These are phyloP conservation scores for Cryptomyrus ogoouensis DNA, from an alignment of 2,113 vertebrate genomes.

Conservation along the genomic window DNA sequence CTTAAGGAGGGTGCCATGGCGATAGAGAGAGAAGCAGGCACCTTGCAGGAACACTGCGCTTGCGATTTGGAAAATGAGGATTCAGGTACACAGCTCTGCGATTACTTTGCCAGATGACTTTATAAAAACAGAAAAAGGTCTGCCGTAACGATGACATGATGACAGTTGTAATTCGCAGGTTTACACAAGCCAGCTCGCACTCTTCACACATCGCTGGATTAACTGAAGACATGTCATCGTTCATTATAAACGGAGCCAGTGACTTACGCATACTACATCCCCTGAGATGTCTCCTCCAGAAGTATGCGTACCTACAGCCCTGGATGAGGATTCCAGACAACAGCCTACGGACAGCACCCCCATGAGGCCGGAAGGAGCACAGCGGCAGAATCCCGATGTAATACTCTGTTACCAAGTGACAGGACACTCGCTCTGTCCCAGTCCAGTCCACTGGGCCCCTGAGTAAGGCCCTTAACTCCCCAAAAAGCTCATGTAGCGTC, in stretches of 20 bases:
- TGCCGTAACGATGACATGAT: not conserved
- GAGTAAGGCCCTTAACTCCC: not conserved
- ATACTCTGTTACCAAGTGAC: not conserved
- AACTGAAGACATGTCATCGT: constrained; percentile 30
- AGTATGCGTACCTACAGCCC: not conserved
- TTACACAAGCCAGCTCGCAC: not conserved
- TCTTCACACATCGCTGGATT: not conserved
- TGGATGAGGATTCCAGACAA: not conserved
- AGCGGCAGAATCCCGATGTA: not conserved
- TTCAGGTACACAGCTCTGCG: not conserved
- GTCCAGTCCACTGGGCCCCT: not conserved
- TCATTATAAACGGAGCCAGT: constrained; percentile 11
- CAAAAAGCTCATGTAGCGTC: not conserved
- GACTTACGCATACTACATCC: not conserved
- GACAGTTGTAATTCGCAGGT: not conserved
- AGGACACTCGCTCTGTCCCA: not conserved
- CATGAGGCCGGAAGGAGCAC: not conserved
- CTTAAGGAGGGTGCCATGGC: not conserved
- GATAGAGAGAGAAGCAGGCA: not conserved
- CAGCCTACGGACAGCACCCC: not conserved
- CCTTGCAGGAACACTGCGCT: not conserved
- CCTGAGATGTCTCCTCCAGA: not conserved
- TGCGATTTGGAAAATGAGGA: not conserved
- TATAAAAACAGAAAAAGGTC: not conserved
- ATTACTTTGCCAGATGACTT: not conserved